Conservation (phyloP, 2,888 invertebrate genomes). For the Scaptomyza tumidula region DNA sequence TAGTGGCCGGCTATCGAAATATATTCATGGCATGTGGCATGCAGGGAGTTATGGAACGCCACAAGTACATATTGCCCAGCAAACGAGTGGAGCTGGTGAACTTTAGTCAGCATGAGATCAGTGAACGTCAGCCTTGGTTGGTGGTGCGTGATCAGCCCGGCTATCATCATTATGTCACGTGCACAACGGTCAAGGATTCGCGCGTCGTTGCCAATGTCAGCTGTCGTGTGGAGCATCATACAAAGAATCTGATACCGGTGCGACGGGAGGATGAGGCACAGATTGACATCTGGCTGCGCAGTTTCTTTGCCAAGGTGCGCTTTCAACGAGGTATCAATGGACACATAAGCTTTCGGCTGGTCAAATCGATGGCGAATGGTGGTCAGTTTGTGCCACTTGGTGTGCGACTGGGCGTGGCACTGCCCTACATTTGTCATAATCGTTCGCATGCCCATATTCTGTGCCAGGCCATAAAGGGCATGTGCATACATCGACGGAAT, state of each 20-base stretch:
- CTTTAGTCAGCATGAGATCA: conserved; percentile 88
- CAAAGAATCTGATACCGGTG: conserved; percentile 88
- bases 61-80: conserved; percentile 89
- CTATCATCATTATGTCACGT: conserved; percentile 89
- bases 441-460: conserved; percentile 88
- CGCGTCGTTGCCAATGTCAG: conserved; percentile 92
- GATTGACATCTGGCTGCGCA: conserved; percentile 89
- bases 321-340: conserved; percentile 89
- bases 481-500: conserved; percentile 87
- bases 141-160: conserved; percentile 91
- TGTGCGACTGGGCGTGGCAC: conserved; percentile 91
- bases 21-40: conserved; percentile 91
- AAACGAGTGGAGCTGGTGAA: conserved; percentile 88
- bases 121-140: conserved; percentile 91
- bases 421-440: conserved; percentile 92
- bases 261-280: conserved; percentile 85
- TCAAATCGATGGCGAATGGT: conserved; percentile 86
- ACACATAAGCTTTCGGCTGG: conserved; percentile 91
- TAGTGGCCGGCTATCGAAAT: conserved; percentile 84
- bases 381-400: conserved; percentile 88
- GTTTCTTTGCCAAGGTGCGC: conserved; percentile 88
- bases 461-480: conserved; percentile 85
- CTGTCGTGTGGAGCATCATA: conserved; percentile 89
- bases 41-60: conserved; percentile 89
- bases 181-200: conserved; percentile 92